Percentiles rank a stretch among this genome's conserved stretches.
Evolutionary conservation across 2,888 invertebrate species (phyloP).

Genomic region (Drosophila mercatorum): DNA sequence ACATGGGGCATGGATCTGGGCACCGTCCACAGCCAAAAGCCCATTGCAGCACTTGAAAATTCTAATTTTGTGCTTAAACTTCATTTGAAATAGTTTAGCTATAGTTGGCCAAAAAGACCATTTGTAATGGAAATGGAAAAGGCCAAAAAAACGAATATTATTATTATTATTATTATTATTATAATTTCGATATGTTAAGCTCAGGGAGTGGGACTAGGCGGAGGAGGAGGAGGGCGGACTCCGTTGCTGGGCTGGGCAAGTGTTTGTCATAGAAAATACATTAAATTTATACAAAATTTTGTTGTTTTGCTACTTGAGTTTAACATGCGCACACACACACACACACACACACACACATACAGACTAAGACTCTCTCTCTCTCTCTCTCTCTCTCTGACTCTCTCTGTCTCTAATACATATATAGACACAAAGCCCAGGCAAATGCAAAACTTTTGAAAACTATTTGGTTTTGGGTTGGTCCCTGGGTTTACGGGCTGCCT

Average conservation of each 20-base stretch:
- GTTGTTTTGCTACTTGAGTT: slow-evolving; percentile 70
- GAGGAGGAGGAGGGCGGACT: not conserved
- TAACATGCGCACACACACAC: slow-evolving; percentile 55
- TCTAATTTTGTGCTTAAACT: slow-evolving; percentile 77
- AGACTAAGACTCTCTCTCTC: not conserved
- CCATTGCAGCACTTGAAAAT: slow-evolving; percentile 79
- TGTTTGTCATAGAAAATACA: slow-evolving; percentile 82
- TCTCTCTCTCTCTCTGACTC: not conserved
- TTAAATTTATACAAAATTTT: slow-evolving; percentile 80
- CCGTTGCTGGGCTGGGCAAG: slow-evolving; percentile 36
- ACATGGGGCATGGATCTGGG: slow-evolving; percentile 4
- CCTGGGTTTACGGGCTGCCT: slow-evolving; percentile 23
- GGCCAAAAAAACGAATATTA: slow-evolving; percentile 47
- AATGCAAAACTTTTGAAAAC: slow-evolving; percentile 79
- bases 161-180: slow-evolving; percentile 50
- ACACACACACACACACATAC: slow-evolving; percentile 26
- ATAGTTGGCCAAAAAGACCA: slow-evolving; percentile 42
- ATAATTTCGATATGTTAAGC: slow-evolving; percentile 31
- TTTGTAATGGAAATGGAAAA: slow-evolving; percentile 51
- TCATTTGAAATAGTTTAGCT: slow-evolving; percentile 74
- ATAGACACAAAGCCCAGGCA: slow-evolving; percentile 59
- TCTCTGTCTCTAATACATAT: slow-evolving; percentile 1
- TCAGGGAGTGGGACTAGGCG: not conserved
- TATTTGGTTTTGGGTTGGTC: slow-evolving; percentile 64
- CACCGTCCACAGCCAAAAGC: slow-evolving; percentile 50